phyloP scores from a whole-genome alignment of 1,140 invertebrate genomes.

The Aphis craccivora region DNA sequence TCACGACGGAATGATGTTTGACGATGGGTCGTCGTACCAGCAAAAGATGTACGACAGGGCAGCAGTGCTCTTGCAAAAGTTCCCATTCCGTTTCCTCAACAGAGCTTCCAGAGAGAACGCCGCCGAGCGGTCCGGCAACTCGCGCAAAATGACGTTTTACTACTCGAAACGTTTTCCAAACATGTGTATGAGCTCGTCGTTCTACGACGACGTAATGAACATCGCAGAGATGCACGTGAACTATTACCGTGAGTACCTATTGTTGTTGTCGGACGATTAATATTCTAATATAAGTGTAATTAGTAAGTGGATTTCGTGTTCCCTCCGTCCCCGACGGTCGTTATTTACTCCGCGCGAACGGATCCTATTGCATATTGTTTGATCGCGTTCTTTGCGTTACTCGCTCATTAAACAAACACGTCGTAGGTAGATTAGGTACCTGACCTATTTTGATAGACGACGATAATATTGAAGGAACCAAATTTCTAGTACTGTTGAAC shows the following conservation, averaged over 20 bases:
- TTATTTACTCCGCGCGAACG: neutral
- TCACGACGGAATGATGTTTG: neutral
- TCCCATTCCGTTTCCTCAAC: neutral
- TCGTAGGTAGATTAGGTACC: no score
- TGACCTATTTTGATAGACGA: no score
- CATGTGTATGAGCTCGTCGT: constrained; percentile 11
- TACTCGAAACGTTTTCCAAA: constrained; percentile 42
- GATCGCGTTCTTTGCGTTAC: no score
- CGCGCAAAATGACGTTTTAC: neutral
- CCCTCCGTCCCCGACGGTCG: neutral
- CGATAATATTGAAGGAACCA: no score
- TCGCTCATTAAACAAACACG: no score
- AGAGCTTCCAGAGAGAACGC: neutral
- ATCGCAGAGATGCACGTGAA: neutral
- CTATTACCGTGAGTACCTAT: constrained; percentile 44
- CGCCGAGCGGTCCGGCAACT: neutral
- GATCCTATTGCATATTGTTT: neutral
- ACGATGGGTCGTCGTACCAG: neutral
- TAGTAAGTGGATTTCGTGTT: neutral
- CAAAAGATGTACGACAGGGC: neutral
- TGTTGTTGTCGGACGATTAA: neutral
- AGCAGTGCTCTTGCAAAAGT: neutral
- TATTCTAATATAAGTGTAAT: neutral
- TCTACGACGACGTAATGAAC: constrained; percentile 18
- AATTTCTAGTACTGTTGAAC: no score